Evolutionary conservation across 2,888 invertebrate species (phyloP).

Genomic region (Folsomia manolachei): DNA sequence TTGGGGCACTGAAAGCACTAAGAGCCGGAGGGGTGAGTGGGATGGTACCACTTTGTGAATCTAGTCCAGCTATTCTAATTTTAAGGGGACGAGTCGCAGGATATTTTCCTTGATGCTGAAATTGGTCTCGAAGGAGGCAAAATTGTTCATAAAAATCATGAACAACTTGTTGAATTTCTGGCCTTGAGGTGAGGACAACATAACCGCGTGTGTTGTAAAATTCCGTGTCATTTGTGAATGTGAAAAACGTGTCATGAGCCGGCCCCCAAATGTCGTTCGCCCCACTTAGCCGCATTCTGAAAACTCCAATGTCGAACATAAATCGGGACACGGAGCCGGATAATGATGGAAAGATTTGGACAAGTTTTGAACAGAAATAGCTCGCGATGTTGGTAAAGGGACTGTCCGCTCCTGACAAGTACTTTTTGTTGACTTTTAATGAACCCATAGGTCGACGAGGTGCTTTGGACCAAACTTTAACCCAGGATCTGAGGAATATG

Average conservation of each 20-base stretch:
- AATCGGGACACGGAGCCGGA: not conserved
- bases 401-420: not conserved
- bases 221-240: not conserved
- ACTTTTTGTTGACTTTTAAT: not conserved
- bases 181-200: constrained; percentile 3
- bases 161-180: constrained; percentile 4
- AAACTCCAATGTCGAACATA: not conserved
- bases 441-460: not conserved
- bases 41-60: not conserved
- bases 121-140: not conserved
- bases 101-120: not conserved
- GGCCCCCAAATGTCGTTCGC: constrained; percentile 10
- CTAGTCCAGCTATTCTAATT: constrained; percentile 4
- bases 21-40: not conserved
- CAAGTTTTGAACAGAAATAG: not conserved
- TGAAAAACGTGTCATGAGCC: not conserved
- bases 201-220: not conserved
- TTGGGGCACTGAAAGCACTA: not conserved
- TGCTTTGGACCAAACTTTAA: constrained; percentile 4
- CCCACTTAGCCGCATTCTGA: constrained; percentile 1
- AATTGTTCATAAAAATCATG: not conserved
- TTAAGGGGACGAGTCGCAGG: not conserved
- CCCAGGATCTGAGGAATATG: too few species aligned
- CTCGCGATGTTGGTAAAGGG: not conserved
- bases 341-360: constrained; percentile 8